Conservation (phyloP, 2,113 vertebrate genomes). For the Rousettus leschenaultii region DNA sequence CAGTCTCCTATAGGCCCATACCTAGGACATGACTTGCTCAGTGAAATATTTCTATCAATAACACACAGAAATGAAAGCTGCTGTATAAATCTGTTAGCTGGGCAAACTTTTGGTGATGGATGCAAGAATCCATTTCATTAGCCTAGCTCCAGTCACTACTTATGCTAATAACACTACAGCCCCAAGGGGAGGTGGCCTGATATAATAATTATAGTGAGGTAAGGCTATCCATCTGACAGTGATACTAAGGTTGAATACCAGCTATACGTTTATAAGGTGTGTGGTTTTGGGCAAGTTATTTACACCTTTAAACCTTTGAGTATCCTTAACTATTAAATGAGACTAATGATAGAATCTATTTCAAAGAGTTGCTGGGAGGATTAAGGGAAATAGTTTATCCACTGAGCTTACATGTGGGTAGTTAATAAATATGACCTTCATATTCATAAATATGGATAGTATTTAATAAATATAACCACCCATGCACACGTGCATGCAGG, state of each 20-base stretch:
- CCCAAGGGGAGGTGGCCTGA: not conserved
- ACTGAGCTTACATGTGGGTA: not conserved
- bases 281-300: not conserved
- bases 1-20: not conserved
- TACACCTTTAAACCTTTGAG: not conserved
- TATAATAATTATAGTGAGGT: not conserved
- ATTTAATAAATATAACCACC: not conserved
- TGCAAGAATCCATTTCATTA: constrained; percentile 47
- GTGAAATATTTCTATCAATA: constrained; percentile 57
- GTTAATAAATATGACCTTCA: not conserved
- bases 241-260: not conserved
- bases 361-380: not conserved
- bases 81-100: constrained; percentile 17
- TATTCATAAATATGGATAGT: not conserved
- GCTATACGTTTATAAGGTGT: not conserved
- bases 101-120: not conserved
- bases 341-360: not conserved
- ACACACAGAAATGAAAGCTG: constrained; percentile 53
- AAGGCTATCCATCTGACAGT: not conserved
- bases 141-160: not conserved
- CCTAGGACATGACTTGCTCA: not conserved
- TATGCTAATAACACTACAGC: constrained; percentile 6
- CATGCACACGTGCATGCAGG: not conserved
- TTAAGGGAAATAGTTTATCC: not conserved
- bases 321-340: not conserved